Evolutionary conservation across 2,113 vertebrate species (phyloP).

Genomic region (Drymodes brunneopygia): DNA sequence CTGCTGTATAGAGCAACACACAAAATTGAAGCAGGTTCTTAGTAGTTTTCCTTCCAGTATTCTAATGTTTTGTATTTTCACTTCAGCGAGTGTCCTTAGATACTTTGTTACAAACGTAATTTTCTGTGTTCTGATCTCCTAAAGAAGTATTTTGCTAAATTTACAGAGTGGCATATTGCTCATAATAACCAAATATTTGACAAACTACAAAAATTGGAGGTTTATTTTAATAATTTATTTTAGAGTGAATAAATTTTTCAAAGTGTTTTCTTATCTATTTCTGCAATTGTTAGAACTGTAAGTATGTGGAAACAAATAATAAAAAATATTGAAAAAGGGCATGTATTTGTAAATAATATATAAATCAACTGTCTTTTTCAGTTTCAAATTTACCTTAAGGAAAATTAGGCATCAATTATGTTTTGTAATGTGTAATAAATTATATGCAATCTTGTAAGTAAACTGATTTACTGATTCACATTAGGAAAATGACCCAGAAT

Average conservation of each 20-base stretch:
- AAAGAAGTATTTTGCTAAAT: neutral
- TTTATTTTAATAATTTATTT: neutral
- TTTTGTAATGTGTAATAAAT: neutral
- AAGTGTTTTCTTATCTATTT: neutral
- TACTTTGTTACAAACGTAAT: neutral
- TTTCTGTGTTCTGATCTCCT: neutral
- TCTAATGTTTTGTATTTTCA: neutral
- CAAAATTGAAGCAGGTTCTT: neutral
- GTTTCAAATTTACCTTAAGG: neutral
- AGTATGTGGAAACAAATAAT: neutral
- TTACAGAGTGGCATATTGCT: neutral
- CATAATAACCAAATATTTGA: neutral
- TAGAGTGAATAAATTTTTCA: neutral
- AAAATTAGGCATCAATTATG: neutral
- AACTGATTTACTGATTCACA: neutral
- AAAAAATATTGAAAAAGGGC: neutral
- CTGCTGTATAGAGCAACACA: neutral
- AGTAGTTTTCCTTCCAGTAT: neutral
- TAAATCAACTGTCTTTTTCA: neutral
- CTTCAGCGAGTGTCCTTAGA: neutral
- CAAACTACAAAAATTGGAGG: neutral
- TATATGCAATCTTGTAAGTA: neutral
- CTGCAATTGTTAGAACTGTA: neutral
- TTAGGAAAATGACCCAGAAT: neutral
- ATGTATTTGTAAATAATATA: neutral